Conservation (phyloP, 2,113 vertebrate species). For the Hydrolagus affinis region DNA sequence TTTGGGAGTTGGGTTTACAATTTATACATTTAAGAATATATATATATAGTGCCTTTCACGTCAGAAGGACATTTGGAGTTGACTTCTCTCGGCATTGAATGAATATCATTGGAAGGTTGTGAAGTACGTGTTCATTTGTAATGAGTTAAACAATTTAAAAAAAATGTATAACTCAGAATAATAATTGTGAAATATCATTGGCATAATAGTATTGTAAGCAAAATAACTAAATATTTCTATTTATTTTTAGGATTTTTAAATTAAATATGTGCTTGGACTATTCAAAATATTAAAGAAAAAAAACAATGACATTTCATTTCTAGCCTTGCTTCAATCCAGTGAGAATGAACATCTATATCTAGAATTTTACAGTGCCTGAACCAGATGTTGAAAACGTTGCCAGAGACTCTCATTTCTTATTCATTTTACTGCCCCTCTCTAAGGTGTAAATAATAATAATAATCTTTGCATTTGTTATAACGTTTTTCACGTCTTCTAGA, state of each 20-base stretch:
- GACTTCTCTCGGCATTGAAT: neutral
- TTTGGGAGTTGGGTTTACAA: neutral
- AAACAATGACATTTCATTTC: neutral
- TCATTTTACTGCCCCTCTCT: neutral
- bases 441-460: no score
- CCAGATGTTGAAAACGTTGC: neutral
- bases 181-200: no score
- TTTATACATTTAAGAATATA: no score
- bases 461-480: no score
- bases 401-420: neutral
- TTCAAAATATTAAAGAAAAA: neutral
- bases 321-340: neutral
- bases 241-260: neutral
- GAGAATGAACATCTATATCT: neutral
- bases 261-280: neutral
- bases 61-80: no score
- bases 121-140: no score
- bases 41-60: no score
- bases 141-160: no score
- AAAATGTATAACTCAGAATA: no score
- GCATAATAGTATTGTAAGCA: no score
- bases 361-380: neutral
- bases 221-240: neutral
- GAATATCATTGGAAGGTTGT: neutral
- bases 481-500: no score